Evolutionary conservation across 2,797 vertebrate species (phyloP).

Genomic region (Syngnathus rostellatus): DNA sequence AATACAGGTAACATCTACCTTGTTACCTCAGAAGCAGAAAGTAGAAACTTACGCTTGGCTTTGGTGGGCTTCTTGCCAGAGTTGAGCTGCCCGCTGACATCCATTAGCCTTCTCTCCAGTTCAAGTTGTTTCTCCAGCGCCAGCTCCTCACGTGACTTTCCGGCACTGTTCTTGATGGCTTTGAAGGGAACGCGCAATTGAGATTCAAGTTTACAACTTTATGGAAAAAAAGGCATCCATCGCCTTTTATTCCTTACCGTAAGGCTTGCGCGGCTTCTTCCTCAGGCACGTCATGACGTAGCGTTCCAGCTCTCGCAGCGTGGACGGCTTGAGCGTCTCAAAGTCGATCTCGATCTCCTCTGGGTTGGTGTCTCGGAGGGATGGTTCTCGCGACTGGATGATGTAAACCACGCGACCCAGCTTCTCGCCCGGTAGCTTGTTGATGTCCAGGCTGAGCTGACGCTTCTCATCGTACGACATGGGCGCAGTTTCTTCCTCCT

Average conservation of each 20-base stretch:
- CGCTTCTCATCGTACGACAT: conserved; percentile 94
- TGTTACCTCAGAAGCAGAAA: not conserved
- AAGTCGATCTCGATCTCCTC: conserved; percentile 96
- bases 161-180: conserved; percentile 76
- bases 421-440: conserved; percentile 88
- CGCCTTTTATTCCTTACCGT: conserved; percentile 54
- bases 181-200: not conserved
- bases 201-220: no score
- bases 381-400: conserved; percentile 88
- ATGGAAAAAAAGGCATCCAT: not conserved
- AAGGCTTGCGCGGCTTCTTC: conserved; percentile 87
- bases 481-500: conserved; percentile 85
- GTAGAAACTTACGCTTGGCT: conserved; percentile 71
- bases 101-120: conserved; percentile 83
- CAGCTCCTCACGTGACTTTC: conserved; percentile 86
- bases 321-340: conserved; percentile 90
- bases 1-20: no score
- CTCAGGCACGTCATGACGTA: conserved; percentile 89
- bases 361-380: conserved; percentile 85
- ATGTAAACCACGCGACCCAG: conserved; percentile 90
- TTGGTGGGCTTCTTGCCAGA: conserved; percentile 86
- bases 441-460: conserved; percentile 89
- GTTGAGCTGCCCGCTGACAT: conserved; percentile 91
- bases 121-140: conserved; percentile 88
- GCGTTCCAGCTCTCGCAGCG: conserved; percentile 82